Evolutionary conservation across 2,113 vertebrate species (phyloP).

Genomic region (Columba livia): DNA sequence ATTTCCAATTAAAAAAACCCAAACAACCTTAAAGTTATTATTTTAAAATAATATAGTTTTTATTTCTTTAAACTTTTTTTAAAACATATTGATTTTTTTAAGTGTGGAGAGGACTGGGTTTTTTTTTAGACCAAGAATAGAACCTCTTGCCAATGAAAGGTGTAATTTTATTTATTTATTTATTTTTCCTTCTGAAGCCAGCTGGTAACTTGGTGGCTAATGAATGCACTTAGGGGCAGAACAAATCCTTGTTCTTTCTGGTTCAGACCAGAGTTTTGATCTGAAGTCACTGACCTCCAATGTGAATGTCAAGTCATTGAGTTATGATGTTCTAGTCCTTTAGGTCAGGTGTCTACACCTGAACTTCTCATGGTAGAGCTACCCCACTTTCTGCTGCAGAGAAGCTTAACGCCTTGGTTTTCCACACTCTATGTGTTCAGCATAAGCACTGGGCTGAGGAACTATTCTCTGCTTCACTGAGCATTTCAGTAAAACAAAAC

Average conservation of each 20-base stretch:
- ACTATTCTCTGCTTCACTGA: not conserved
- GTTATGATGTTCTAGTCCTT: not conserved
- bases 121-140: not conserved
- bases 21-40: not conserved
- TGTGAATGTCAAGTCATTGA: not conserved
- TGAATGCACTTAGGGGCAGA: not conserved
- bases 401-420: not conserved
- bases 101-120: not conserved
- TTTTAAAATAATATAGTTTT: not conserved
- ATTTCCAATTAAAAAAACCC: rapidly evolving
- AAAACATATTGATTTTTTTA: not conserved
- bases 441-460: rapidly evolving
- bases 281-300: not conserved
- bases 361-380: not conserved
- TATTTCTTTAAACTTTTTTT: rapidly evolving
- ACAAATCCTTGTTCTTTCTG: not conserved
- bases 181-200: not conserved
- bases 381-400: not conserved
- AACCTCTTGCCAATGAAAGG: not conserved
- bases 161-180: not conserved
- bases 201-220: not conserved
- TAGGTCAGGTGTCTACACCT: not conserved
- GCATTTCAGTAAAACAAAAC: not conserved
- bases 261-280: not conserved
- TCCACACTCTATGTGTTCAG: not conserved